A percentile compares a stretch with the other conserved stretches of the same genome.
Evolutionary conservation across 2,888 invertebrate genomes (phyloP).

Genomic region (Syritta pipiens): DNA sequence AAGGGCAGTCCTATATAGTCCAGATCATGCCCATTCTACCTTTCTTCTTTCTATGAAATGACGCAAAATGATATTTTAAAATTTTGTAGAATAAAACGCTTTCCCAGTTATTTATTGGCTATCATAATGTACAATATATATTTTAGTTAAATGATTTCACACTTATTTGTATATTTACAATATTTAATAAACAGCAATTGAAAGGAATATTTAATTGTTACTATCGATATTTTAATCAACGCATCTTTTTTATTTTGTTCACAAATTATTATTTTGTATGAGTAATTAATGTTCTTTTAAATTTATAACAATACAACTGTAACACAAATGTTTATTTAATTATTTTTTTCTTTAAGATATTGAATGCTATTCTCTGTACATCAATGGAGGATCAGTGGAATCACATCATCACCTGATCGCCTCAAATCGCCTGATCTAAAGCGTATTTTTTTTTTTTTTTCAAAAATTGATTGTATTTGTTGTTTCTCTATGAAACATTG

Average conservation of each 20-base stretch:
- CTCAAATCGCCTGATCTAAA: too few relatives aligned
- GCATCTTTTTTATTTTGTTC: constrained; percentile 6
- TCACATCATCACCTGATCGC: too few relatives aligned
- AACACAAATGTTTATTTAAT: constrained; percentile 17
- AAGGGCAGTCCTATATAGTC: too few relatives aligned
- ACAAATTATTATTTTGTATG: constrained; percentile 22
- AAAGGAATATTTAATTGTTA: constrained; percentile 40
- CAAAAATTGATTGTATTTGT: background rate
- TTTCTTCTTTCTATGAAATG: too few relatives aligned
- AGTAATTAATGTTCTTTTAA: constrained; percentile 11
- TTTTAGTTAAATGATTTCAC: constrained; percentile 59
- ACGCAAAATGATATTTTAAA: background rate
- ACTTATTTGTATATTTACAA: constrained; percentile 65
- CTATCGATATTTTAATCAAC: constrained; percentile 42
- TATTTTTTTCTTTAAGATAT: constrained; percentile 12
- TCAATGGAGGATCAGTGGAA: background rate
- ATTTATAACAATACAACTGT: constrained; percentile 33
- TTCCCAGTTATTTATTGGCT: constrained; percentile 49
- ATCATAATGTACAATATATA: constrained; percentile 67
- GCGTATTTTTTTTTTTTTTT: too few relatives aligned
- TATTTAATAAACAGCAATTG: constrained; percentile 58
- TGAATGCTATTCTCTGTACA: constrained; percentile 8
- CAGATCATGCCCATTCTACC: too few relatives aligned
- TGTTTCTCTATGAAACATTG: background rate
- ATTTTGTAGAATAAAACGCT: constrained; percentile 23